Conservation (phyloP, 2,113 vertebrate species). For the Willisornis vidua region DNA sequence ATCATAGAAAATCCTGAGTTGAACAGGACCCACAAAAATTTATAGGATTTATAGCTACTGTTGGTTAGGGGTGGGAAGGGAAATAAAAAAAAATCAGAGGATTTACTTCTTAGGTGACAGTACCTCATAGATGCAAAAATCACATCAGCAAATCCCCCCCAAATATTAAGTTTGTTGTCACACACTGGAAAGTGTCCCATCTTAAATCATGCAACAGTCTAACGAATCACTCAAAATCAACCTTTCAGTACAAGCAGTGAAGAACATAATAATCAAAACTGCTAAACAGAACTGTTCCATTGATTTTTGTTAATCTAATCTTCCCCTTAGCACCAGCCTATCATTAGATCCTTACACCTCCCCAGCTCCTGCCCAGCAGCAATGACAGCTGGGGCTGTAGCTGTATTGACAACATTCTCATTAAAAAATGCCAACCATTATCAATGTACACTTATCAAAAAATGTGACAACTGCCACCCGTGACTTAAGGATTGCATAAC, state of each 20-base stretch:
- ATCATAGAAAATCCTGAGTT: neutral
- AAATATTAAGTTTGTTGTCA: neutral
- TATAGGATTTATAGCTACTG: neutral
- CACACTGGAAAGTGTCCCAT: neutral
- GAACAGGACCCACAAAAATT: neutral
- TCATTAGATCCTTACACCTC: slow-evolving; percentile 23
- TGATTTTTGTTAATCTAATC: slow-evolving; percentile 67
- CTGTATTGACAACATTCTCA: neutral
- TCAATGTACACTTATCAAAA: slow-evolving; percentile 14
- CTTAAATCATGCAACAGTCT: neutral
- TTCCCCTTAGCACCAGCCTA: slow-evolving; percentile 8
- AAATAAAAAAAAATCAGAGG: neutral
- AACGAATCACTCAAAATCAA: slow-evolving; percentile 47
- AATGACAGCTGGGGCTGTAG: neutral
- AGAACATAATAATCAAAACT: slow-evolving; percentile 44
- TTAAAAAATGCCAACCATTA: slow-evolving; percentile 24
- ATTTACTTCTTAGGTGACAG: neutral
- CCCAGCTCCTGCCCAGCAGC: neutral
- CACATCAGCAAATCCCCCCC: neutral
- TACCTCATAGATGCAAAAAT: neutral
- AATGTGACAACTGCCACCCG: neutral
- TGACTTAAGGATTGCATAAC: neutral
- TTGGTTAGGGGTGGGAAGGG: neutral
- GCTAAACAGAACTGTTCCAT: slow-evolving; percentile 14
- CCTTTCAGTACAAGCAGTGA: neutral